Evolutionary conservation across 2,888 invertebrate genomes (phyloP).

Genomic region (Shargacucullia verbasci): DNA sequence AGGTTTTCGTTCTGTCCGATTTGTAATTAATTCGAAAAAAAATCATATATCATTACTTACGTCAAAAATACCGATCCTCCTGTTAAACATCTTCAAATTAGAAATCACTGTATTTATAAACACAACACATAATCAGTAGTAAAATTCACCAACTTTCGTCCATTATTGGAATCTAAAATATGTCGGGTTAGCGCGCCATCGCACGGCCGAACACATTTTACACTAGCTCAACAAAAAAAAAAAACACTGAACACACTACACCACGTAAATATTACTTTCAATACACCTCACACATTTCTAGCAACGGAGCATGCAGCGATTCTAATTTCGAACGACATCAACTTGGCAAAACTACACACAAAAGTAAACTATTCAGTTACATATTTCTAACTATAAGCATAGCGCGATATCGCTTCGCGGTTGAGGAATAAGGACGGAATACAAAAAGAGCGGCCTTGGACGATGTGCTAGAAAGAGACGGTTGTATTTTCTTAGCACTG

Average conservation of each 20-base stretch:
- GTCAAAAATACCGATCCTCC: slow-evolving; percentile 50
- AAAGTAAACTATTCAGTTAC: slow-evolving; percentile 78
- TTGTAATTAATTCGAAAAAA: background rate
- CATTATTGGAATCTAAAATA: slow-evolving; percentile 62
- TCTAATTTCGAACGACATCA: slow-evolving; percentile 75
- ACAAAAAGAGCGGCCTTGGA: slow-evolving; percentile 47
- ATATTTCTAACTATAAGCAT: slow-evolving; percentile 70
- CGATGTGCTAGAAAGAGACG: slow-evolving; percentile 65
- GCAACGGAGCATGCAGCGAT: slow-evolving; percentile 61
- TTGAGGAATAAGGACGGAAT: slow-evolving; percentile 64
- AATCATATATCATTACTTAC: slow-evolving; percentile 37
- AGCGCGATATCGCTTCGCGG: slow-evolving; percentile 64
- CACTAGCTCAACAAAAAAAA: slow-evolving; percentile 60
- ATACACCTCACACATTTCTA: slow-evolving; percentile 67
- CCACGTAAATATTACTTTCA: slow-evolving; percentile 60
- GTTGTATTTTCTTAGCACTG: slow-evolving; percentile 60
- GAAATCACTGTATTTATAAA: slow-evolving; percentile 42
- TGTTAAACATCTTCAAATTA: slow-evolving; percentile 53
- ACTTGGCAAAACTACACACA: slow-evolving; percentile 82
- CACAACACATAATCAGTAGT: slow-evolving; percentile 49
- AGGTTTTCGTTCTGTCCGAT: background rate
- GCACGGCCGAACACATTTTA: slow-evolving; percentile 67
- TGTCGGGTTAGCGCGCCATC: slow-evolving; percentile 74
- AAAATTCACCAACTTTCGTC: slow-evolving; percentile 56
- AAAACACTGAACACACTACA: slow-evolving; percentile 51